Conservation (phyloP, 2,797 vertebrate species). For the Molossus alvarezi region DNA sequence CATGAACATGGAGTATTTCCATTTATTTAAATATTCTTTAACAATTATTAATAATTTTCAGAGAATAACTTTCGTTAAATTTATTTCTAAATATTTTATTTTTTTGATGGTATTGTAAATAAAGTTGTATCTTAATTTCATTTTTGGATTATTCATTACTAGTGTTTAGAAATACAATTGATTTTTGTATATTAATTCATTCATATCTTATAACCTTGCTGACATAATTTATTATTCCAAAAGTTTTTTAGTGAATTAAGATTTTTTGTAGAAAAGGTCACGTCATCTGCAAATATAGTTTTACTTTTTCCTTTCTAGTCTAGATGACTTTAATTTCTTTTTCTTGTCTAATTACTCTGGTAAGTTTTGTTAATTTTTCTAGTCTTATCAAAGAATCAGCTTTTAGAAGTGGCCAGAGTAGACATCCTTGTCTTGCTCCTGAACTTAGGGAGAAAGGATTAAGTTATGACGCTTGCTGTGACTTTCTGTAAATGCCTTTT, state of each 20-base stretch:
- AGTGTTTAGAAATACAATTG: neutral
- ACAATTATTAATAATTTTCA: constrained; percentile 36
- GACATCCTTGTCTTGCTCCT: constrained; percentile 9
- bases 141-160: constrained; percentile 39
- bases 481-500: neutral
- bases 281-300: neutral
- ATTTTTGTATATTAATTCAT: constrained; percentile 38
- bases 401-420: neutral
- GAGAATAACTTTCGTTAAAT: constrained; percentile 12
- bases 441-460: constrained; percentile 44
- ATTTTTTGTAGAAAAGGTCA: constrained; percentile 5
- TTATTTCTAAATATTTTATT: constrained; percentile 22
- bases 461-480: neutral
- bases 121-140: constrained; percentile 34
- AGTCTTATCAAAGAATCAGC: no score
- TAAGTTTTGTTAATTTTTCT: no score
- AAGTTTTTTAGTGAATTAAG: constrained; percentile 41
- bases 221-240: constrained; percentile 45
- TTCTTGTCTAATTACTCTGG: neutral
- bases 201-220: constrained; percentile 44
- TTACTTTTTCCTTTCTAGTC: constrained; percentile 24
- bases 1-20: neutral
- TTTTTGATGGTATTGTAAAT: constrained; percentile 44
- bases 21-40: constrained; percentile 28
- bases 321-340: constrained; percentile 30